These are phyloP conservation scores for Cylas formicarius DNA, from an alignment of 1,140 invertebrate species.

Conservation along the genomic window DNA sequence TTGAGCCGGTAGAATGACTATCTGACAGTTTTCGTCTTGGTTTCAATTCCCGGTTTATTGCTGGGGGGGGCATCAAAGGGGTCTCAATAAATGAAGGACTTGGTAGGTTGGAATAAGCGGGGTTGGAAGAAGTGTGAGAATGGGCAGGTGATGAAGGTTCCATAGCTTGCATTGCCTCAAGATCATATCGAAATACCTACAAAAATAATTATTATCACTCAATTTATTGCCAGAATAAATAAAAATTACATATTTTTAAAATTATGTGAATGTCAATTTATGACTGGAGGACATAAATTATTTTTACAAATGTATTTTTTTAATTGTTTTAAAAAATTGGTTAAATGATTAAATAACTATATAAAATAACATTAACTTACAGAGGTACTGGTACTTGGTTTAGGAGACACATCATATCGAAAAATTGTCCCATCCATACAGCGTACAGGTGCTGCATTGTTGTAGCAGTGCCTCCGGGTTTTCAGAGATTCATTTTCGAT, in stretches of 20 bases:
- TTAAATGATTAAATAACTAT: too few relatives aligned
- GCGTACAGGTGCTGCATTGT: conserved; percentile 59
- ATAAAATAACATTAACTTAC: too few relatives aligned
- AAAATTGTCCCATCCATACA: conserved; percentile 51
- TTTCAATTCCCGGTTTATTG: conserved; percentile 71
- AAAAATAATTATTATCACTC: conserved; percentile 7
- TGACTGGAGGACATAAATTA: too few relatives aligned
- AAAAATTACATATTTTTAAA: too few relatives aligned
- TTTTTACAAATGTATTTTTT: too few relatives aligned
- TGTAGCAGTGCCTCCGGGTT: conserved; percentile 54
- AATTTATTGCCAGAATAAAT: too few relatives aligned
- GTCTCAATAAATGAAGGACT: conserved; percentile 45
- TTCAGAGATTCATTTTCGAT: conserved; percentile 34
- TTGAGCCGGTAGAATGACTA: conserved; percentile 44
- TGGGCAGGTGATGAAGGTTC: conserved; percentile 49
- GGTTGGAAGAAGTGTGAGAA: conserved; percentile 47
- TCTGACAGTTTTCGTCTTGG: conserved; percentile 59
- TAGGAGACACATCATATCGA: conserved; percentile 47
- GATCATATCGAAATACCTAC: conserved; percentile 53
- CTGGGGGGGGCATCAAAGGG: conserved; percentile 54
- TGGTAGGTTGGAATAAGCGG: conserved; percentile 52
- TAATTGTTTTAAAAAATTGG: too few relatives aligned
- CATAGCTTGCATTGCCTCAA: conserved; percentile 42
- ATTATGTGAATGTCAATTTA: too few relatives aligned
- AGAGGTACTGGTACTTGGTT: conserved; percentile 32